These are phyloP conservation scores for Amphipoea oculea DNA, from an alignment of 2,888 invertebrate species.

Conservation along the genomic window DNA sequence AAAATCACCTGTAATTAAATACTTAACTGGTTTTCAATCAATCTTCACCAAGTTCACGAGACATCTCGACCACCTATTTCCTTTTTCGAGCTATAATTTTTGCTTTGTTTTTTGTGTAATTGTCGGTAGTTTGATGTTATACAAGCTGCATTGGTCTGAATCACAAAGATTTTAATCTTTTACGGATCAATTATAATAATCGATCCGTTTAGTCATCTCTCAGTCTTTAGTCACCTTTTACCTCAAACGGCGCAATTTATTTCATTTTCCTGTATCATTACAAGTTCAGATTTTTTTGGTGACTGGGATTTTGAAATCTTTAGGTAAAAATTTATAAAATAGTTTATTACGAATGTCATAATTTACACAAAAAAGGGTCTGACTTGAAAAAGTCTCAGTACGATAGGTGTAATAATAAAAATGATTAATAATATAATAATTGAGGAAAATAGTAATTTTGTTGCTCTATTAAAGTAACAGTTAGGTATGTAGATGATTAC, in stretches of 20 bases:
- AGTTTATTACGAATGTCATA: not conserved
- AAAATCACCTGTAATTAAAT: not conserved
- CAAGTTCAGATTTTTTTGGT: not conserved
- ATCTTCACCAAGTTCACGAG: slow-evolving; percentile 8
- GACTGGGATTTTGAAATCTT: not conserved
- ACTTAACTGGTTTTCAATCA: slow-evolving; percentile 17
- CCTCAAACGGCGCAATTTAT: not conserved
- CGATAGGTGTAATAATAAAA: slow-evolving; percentile 3
- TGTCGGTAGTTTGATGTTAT: slow-evolving; percentile 33
- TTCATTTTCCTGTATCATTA: not conserved
- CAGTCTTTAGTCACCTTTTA: not conserved
- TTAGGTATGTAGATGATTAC: slow-evolving; percentile 1
- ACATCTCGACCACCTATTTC: slow-evolving; percentile 22
- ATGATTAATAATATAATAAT: slow-evolving; percentile 2
- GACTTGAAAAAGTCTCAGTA: not conserved
- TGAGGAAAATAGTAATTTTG: slow-evolving; percentile 29
- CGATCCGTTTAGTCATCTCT: not conserved
- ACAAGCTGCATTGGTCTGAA: not conserved
- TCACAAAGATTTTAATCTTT: slow-evolving; percentile 7
- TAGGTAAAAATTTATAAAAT: not conserved
- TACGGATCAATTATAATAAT: slow-evolving; percentile 35
- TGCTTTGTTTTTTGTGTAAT: slow-evolving; percentile 30
- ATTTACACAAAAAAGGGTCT: not conserved
- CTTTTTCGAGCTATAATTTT: slow-evolving; percentile 5
- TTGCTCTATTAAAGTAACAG: not conserved